Percentiles rank a stretch among this genome's conserved stretches.
These are phyloP conservation scores for Rynchops niger DNA, from an alignment of 2,113 vertebrate genomes.

Conservation along the genomic window DNA sequence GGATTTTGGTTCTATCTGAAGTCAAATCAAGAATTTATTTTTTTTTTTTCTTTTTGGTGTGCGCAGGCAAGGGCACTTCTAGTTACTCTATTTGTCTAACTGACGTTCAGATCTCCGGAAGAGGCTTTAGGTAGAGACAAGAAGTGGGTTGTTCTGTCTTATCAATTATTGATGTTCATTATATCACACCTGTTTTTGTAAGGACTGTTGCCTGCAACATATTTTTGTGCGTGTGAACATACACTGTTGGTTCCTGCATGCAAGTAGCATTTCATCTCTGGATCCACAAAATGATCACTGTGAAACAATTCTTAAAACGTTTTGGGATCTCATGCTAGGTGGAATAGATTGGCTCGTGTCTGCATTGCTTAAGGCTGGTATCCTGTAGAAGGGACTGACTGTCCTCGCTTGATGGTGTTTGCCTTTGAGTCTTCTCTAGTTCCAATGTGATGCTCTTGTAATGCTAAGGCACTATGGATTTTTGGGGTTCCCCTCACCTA, in stretches of 20 bases:
- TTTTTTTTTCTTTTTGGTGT: background rate
- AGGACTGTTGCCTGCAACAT: background rate
- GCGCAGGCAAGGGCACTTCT: background rate
- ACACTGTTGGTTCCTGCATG: background rate
- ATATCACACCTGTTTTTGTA: background rate
- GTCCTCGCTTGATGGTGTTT: background rate
- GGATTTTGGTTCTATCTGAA: background rate
- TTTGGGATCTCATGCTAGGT: background rate
- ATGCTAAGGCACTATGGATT: background rate
- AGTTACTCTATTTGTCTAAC: background rate
- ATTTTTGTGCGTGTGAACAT: background rate
- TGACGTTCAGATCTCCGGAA: background rate
- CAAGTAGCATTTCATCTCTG: background rate
- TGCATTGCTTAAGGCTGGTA: background rate
- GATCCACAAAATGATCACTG: background rate
- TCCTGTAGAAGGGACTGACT: background rate
- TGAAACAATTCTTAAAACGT: background rate
- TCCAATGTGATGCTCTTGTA: background rate
- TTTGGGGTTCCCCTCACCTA: background rate
- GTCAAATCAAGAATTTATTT: background rate
- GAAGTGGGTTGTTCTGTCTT: background rate
- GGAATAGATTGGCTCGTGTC: background rate
- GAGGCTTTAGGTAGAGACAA: background rate
- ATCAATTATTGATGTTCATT: background rate
- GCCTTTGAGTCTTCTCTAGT: background rate